Conservation (phyloP, 2,797 vertebrate species). For the Hyperoplus lanceolatus region DNA sequence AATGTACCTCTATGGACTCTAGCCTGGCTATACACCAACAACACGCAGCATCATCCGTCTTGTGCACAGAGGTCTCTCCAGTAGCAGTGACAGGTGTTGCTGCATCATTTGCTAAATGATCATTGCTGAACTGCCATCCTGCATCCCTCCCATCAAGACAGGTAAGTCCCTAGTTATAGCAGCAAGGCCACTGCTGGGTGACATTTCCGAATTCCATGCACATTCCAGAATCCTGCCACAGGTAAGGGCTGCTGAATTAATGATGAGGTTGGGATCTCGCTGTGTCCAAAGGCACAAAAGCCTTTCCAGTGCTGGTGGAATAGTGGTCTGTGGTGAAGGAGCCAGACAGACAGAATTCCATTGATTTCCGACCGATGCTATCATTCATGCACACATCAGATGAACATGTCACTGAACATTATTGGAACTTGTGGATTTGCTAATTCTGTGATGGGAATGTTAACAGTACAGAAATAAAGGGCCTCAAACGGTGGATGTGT, state of each 20-base stretch:
- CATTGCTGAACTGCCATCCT: background rate
- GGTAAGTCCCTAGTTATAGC: background rate
- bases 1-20: no score
- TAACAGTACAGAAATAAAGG: background rate
- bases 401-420: no score
- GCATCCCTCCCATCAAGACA: background rate
- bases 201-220: background rate
- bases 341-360: slow-evolving; percentile 11
- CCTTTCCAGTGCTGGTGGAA: background rate
- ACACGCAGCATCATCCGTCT: no score
- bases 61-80: no score
- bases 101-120: background rate
- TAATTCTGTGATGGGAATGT: background rate
- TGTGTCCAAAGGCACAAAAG: background rate
- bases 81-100: background rate
- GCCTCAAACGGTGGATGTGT: background rate
- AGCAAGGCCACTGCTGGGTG: background rate
- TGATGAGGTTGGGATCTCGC: background rate
- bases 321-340: background rate
- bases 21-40: no score
- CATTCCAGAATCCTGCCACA: background rate
- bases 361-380: slow-evolving; percentile 24
- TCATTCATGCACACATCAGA: background rate
- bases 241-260: slow-evolving; percentile 18
- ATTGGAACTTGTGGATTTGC: background rate